Evolutionary conservation across 1,140 invertebrate species (phyloP), one percentile per base, ranked within the genome.

Genomic region (Cyrtorhinus lividipennis): DNA sequence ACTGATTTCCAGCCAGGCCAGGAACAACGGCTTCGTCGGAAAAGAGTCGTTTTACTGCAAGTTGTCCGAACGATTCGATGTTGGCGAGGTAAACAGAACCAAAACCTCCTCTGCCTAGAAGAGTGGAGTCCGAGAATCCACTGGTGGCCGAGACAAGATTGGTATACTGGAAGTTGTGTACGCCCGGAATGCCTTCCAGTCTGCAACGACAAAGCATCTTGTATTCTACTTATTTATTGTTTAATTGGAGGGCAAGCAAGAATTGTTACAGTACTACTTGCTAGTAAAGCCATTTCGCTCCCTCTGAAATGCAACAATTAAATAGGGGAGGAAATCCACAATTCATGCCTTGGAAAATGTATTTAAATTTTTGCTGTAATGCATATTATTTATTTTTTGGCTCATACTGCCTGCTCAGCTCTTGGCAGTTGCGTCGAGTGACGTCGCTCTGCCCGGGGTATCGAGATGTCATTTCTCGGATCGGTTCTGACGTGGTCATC

Each of bases 31-130:
- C 66, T 83, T 78, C 67, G 79, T 80, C 23, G 71, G 68, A 71
- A 71, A 75, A 66, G 67, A 84, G 69, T 68, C 76, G 78, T 71
- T 87, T 87, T 1, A 87, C 77, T 60, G 83, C 84, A 8, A 85
- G 74, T 63, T 77, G 72, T 62, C 74, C 69, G 1, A 69, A 65
- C 2, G 73, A 62, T 60, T 75, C 73, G 18, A 65, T 25, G 15
- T 2, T 53, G 48, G 80, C 83, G 61, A 83, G 72, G 73, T 79
- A 86, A 1, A 88, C 85, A 57, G 77, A 77, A 15, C 85, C 85
- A 75, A 84, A 87, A 10, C 82, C 83, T 57, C 85, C 85, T 65
- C 75, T 76, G 2, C 85, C 85, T 62, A 88, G 74, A 67, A 77
- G 76, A 63, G 87, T 74, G 66, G 77, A 76, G 13, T 76, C 71